These are phyloP conservation scores for Danaus chrysippus DNA, from an alignment of 2,888 invertebrate species.

Conservation along the genomic window DNA sequence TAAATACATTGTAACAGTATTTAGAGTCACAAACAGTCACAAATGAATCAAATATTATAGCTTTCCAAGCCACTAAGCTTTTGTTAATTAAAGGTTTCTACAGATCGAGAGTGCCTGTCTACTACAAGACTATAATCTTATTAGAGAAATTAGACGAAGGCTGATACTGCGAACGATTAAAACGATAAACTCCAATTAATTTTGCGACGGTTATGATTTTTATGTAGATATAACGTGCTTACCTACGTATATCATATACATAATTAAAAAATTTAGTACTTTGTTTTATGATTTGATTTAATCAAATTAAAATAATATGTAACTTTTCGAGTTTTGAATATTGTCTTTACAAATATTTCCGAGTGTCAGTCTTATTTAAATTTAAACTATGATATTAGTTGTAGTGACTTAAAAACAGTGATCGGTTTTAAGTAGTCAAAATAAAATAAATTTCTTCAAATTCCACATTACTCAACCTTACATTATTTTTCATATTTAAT, in stretches of 20 bases:
- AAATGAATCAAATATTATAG: conserved; percentile 12
- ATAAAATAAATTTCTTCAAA: no score
- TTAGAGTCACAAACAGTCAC: conserved; percentile 17
- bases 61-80: conserved; percentile 18
- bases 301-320: conserved; percentile 1
- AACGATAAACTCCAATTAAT: conserved; percentile 9
- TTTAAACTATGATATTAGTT: no score
- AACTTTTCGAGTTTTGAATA: no score
- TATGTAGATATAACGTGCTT: neutral
- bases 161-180: conserved; percentile 12
- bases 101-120: conserved; percentile 19
- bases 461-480: no score
- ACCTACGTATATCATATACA: neutral
- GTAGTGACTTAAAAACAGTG: no score
- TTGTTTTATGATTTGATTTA: conserved; percentile 9
- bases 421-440: no score
- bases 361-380: no score
- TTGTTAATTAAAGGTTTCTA: conserved; percentile 25
- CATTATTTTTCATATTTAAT: no score
- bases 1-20: neutral
- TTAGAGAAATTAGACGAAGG: conserved; percentile 12
- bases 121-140: conserved; percentile 16
- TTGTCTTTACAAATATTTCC: no score
- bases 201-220: neutral
- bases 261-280: neutral